phyloP scores from a whole-genome alignment of 2,888 invertebrate genomes.

The Scaptomyza polygonia region DNA sequence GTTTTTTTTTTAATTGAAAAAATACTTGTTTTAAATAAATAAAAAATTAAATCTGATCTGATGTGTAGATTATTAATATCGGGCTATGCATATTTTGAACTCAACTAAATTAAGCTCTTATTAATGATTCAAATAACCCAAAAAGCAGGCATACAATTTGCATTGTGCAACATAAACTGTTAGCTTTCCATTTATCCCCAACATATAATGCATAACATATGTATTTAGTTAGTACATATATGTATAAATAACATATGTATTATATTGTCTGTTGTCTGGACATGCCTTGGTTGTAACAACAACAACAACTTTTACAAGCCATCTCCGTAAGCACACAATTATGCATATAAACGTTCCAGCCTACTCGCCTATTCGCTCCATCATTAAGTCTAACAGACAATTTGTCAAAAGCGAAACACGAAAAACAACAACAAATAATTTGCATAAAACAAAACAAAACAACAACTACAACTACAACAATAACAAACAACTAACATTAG shows the following conservation, averaged over 20 bases:
- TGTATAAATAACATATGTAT: conserved; percentile 25
- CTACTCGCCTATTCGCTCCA: conserved; percentile 54
- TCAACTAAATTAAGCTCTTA: neutral
- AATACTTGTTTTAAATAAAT: too few species aligned
- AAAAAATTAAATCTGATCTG: too few species aligned
- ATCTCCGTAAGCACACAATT: conserved; percentile 54
- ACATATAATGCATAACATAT: neutral
- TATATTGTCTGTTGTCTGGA: conserved; percentile 38
- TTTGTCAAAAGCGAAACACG: conserved; percentile 68
- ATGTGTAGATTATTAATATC: too few species aligned
- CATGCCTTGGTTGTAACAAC: conserved; percentile 7
- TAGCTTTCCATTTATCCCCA: conserved; percentile 2
- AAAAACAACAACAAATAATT: conserved; percentile 60
- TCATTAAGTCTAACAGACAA: conserved; percentile 77
- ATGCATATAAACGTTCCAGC: conserved; percentile 52
- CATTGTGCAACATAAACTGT: conserved; percentile 18
- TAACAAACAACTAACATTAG: conserved; percentile 74
- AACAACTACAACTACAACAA: conserved; percentile 26
- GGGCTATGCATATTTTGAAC: too few species aligned
- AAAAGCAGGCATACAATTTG: conserved; percentile 1
- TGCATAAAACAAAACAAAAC: conserved; percentile 66
- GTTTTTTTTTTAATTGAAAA: too few species aligned
- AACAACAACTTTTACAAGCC: conserved; percentile 24
- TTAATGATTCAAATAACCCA: neutral
- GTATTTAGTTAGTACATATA: neutral